These are phyloP conservation scores for Muscina levida DNA, from an alignment of 2,888 invertebrate genomes.

Conservation along the genomic window DNA sequence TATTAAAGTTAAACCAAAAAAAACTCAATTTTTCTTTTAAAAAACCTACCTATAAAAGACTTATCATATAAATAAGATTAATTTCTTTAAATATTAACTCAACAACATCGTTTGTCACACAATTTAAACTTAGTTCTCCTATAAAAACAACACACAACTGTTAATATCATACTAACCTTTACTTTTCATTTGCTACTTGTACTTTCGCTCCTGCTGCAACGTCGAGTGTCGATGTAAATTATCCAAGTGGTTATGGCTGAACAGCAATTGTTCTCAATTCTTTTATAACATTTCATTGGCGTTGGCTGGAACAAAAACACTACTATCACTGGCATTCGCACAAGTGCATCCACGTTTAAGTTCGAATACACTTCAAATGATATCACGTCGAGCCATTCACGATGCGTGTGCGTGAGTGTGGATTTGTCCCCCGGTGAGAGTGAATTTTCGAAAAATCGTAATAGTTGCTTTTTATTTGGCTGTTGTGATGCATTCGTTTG, in stretches of 20 bases:
- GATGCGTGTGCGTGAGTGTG: constrained; percentile 20
- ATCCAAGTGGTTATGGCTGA: not conserved
- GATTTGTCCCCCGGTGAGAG: constrained; percentile 7
- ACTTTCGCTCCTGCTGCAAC: not conserved
- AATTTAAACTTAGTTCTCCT: too few species aligned
- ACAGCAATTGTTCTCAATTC: constrained; percentile 5
- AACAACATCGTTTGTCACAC: too few species aligned
- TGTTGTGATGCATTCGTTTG: constrained; percentile 5
- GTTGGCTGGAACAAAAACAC: not conserved
- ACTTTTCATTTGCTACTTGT: constrained; percentile 7
- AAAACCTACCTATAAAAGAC: too few species aligned
- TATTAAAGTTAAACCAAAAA: too few species aligned
- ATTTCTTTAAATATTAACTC: too few species aligned
- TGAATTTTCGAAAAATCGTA: not conserved
- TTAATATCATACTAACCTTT: constrained; percentile 31
- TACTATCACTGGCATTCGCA: too few species aligned
- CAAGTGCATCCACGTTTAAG: not conserved
- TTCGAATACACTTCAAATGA: constrained; percentile 12
- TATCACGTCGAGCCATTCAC: constrained; percentile 24
- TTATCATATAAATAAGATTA: too few species aligned
- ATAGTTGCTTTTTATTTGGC: constrained; percentile 8
- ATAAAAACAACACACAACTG: not conserved
- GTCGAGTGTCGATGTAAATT: too few species aligned
- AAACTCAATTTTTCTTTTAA: too few species aligned
- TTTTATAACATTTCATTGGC: constrained; percentile 18